Evolutionary conservation across 1,140 invertebrate genomes (phyloP).

Genomic region (Eupristina koningsbergeri): DNA sequence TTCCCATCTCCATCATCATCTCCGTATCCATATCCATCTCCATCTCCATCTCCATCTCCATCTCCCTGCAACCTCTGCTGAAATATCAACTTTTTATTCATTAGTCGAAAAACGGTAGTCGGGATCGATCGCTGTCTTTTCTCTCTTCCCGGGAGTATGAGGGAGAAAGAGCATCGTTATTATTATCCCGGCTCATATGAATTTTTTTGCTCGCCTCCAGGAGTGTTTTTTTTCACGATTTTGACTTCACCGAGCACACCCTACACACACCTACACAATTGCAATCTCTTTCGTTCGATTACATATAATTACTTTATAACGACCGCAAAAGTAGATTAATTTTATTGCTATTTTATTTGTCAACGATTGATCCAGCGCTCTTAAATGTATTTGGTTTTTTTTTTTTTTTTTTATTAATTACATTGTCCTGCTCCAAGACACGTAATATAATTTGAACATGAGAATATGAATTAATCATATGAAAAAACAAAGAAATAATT

Average conservation of each 20-base stretch:
- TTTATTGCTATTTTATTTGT: constrained; percentile 36
- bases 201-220: neutral
- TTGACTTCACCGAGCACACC: neutral
- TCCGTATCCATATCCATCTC: no score
- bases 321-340: constrained; percentile 41
- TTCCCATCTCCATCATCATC: no score
- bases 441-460: neutral
- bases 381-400: neutral
- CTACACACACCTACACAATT: neutral
- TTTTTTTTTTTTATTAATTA: constrained; percentile 37
- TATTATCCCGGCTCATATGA: neutral
- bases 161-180: neutral
- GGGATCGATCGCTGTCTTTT: constrained; percentile 18
- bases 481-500: neutral
- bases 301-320: constrained; percentile 41
- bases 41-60: no score
- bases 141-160: neutral
- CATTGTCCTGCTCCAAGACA: constrained; percentile 13
- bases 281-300: neutral
- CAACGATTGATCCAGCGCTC: neutral
- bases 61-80: no score
- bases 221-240: neutral
- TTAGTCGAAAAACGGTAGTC: constrained; percentile 23
- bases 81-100: constrained; percentile 38
- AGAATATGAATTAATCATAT: constrained; percentile 22